A percentile compares a stretch with the other conserved stretches of the same genome.
Conservation (phyloP, 2,888 invertebrate genomes). For the Scotopteryx bipunctaria region DNA sequence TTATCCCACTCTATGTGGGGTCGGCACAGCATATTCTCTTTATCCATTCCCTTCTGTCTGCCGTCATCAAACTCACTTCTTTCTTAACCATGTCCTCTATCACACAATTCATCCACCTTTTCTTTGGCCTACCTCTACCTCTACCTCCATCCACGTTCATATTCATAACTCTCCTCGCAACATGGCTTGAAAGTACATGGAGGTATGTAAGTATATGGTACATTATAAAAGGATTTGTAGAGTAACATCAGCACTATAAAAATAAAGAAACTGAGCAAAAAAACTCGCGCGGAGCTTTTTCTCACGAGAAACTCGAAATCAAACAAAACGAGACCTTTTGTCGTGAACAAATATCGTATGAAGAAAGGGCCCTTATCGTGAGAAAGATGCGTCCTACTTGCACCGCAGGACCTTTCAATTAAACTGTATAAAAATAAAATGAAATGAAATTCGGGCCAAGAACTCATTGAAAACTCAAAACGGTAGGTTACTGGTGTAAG, state of each 20-base stretch:
- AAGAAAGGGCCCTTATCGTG: conserved; percentile 39
- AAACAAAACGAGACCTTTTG: conserved; percentile 39
- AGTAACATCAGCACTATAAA: conserved; percentile 11
- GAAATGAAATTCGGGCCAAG: not conserved
- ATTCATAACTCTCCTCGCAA: too few species aligned
- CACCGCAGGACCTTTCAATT: conserved; percentile 8
- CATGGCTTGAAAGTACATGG: too few species aligned
- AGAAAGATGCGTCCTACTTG: conserved; percentile 33
- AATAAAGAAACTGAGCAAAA: conserved; percentile 27
- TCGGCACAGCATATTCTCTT: too few species aligned
- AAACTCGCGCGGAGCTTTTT: conserved; percentile 33
- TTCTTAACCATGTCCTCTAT: too few species aligned
- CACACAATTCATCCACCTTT: too few species aligned
- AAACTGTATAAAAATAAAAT: not conserved
- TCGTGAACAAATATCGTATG: conserved; percentile 37
- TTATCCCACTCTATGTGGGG: too few species aligned
- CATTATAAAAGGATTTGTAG: not conserved
- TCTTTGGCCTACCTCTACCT: too few species aligned
- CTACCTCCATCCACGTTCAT: too few species aligned
- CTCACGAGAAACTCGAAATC: conserved; percentile 39
- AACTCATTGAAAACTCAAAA: not conserved
- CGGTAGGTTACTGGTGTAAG: too few species aligned
- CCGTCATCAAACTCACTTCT: too few species aligned
- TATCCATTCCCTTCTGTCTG: too few species aligned
- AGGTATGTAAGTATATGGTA: too few species aligned